phyloP scores from a whole-genome alignment of 2,797 vertebrate species.

The Coilia nasus region DNA sequence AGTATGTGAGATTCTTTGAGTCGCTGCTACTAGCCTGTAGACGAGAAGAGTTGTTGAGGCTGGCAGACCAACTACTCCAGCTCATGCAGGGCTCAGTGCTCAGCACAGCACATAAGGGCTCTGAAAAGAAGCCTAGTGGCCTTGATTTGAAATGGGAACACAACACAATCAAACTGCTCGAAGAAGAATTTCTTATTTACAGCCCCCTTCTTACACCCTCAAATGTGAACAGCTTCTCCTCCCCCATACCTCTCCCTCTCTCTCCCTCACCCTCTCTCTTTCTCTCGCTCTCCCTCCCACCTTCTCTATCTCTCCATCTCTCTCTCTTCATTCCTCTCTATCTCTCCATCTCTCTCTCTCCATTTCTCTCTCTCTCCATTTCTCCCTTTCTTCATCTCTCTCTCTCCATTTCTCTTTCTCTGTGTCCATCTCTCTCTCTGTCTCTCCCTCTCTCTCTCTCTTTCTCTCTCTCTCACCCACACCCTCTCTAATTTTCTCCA shows the following conservation, averaged over 20 bases:
- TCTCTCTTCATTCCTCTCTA: constrained; percentile 8
- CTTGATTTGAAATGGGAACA: constrained; percentile 44
- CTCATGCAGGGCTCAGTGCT: constrained; percentile 7
- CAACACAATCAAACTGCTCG: constrained; percentile 29
- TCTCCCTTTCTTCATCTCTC: constrained; percentile 21
- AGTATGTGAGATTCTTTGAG: too few species aligned
- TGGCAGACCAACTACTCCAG: constrained; percentile 8
- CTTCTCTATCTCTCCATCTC: constrained; percentile 26
- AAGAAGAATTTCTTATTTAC: constrained; percentile 30
- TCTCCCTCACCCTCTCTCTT: constrained; percentile 12
- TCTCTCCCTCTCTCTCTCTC: constrained; percentile 31
- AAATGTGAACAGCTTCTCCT: not conserved
- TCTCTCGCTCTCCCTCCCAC: constrained; percentile 15
- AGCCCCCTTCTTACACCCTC: constrained; percentile 21
- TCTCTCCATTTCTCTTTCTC: constrained; percentile 35
- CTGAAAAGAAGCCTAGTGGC: constrained; percentile 33
- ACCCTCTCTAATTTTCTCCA: constrained; percentile 49
- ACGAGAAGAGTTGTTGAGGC: too few species aligned
- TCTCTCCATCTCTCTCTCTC: not conserved
- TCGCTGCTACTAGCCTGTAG: too few species aligned
- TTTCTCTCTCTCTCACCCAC: not conserved
- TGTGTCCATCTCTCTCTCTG: constrained; percentile 29
- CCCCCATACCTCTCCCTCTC: not conserved
- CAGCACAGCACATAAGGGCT: constrained; percentile 13
- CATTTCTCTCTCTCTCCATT: constrained; percentile 7